A percentile compares a stretch with the other conserved stretches of the same genome.
Evolutionary conservation across 2,797 vertebrate species (phyloP).

Genomic region (Poecilia wingei): DNA sequence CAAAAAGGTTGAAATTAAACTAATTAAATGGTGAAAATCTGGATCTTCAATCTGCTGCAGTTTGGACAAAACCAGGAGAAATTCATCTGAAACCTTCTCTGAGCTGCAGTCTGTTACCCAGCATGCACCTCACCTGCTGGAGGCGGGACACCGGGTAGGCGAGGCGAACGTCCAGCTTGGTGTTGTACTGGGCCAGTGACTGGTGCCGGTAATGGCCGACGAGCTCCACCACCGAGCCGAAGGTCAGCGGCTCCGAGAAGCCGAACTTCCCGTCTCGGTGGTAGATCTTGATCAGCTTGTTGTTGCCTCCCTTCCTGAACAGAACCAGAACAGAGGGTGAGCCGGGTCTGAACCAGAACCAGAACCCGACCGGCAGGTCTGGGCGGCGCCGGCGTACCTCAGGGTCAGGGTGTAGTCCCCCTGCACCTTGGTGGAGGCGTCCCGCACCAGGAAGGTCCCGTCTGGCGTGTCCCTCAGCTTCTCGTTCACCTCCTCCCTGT

Average conservation of each 20-base stretch:
- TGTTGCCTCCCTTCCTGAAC: constrained; percentile 92
- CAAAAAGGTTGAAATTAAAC: too few relatives aligned
- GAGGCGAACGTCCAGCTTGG: constrained; percentile 93
- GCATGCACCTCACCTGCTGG: constrained; percentile 74
- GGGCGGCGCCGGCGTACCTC: constrained; percentile 71
- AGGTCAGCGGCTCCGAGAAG: constrained; percentile 94
- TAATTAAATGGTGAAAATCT: too few relatives aligned
- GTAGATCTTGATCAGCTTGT: constrained; percentile 98
- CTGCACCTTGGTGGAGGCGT: constrained; percentile 95
- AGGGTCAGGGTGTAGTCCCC: constrained; percentile 95
- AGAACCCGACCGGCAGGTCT: background rate
- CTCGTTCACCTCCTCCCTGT: constrained; percentile 94
- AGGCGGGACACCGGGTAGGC: constrained; percentile 91
- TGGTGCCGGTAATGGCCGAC: constrained; percentile 94
- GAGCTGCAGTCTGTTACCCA: background rate
- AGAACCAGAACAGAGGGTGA: background rate
- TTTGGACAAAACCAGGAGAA: background rate
- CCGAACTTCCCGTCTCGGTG: constrained; percentile 92
- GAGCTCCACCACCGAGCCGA: constrained; percentile 93
- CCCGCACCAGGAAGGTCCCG: constrained; percentile 94
- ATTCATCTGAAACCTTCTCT: too few relatives aligned
- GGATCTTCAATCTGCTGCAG: background rate
- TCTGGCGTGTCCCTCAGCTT: constrained; percentile 96
- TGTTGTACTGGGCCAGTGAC: constrained; percentile 95
- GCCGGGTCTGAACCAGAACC: background rate